These are phyloP conservation scores for Chionomys nivalis DNA, from an alignment of 2,113 vertebrate genomes.

Conservation along the genomic window DNA sequence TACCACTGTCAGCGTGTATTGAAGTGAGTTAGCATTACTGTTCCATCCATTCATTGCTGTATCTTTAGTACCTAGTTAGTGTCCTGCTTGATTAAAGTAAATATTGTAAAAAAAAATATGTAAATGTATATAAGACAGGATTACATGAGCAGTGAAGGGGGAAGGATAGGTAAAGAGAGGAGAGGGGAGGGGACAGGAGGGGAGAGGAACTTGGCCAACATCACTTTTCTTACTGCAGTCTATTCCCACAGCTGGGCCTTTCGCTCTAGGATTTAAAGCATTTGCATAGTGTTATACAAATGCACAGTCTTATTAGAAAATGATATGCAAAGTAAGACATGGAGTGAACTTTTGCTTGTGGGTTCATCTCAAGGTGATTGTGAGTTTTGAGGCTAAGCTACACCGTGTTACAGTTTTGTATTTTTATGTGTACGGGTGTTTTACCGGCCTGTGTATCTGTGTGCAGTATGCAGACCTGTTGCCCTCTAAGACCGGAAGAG, in stretches of 20 bases:
- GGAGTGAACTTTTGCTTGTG: not conserved
- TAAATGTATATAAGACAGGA: not conserved
- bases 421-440: no score
- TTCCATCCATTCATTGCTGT: not conserved
- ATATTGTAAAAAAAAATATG: not conserved
- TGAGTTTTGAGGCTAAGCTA: not conserved
- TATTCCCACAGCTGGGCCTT: not conserved
- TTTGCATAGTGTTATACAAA: not conserved
- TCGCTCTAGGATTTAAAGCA: not conserved
- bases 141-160: not conserved
- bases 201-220: not conserved
- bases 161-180: not conserved
- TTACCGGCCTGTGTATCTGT: not conserved
- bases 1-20: not conserved
- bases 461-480: not conserved
- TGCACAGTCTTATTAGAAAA: not conserved
- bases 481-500: not conserved
- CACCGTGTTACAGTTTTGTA: not conserved
- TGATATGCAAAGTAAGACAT: not conserved
- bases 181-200: fast-evolving
- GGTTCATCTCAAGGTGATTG: not conserved
- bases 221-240: not conserved
- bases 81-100: not conserved
- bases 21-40: not conserved
- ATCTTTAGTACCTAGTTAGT: not conserved